Conservation (phyloP, 2,113 vertebrate genomes). For the Panthera leo region DNA sequence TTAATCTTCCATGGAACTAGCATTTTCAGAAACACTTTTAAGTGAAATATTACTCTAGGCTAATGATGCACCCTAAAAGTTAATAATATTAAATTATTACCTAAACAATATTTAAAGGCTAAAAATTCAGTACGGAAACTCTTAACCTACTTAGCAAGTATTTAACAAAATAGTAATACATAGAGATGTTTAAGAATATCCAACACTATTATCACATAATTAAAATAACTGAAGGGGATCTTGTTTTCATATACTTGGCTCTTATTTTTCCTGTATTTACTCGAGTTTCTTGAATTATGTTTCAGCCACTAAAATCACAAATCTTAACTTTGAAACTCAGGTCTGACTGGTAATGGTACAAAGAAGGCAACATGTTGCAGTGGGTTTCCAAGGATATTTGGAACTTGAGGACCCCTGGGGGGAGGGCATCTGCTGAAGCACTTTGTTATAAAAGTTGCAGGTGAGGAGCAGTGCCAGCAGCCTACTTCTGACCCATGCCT, state of each 20-base stretch:
- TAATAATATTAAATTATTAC: background rate
- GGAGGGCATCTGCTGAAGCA: background rate
- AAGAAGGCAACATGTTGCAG: background rate
- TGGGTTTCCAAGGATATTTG: background rate
- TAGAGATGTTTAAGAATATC: background rate
- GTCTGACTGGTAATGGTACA: background rate
- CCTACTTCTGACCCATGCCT: background rate
- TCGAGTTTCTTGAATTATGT: background rate
- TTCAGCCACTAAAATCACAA: background rate
- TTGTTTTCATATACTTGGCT: background rate
- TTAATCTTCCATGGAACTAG: background rate
- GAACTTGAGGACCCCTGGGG: background rate
- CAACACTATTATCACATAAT: background rate
- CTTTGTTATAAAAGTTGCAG: background rate
- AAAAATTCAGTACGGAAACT: background rate
- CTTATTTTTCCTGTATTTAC: background rate
- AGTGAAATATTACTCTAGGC: conserved; percentile 19
- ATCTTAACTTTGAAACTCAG: background rate
- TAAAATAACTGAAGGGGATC: background rate
- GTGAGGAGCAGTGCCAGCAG: background rate
- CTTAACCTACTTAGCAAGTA: background rate
- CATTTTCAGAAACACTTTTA: conserved; percentile 33
- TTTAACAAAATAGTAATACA: background rate
- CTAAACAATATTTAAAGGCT: background rate
- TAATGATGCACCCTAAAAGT: conserved; percentile 1